Evolutionary conservation across 2,888 invertebrate species (phyloP), one percentile per base, ranked within the genome.

Genomic region (Operophtera brumata): DNA sequence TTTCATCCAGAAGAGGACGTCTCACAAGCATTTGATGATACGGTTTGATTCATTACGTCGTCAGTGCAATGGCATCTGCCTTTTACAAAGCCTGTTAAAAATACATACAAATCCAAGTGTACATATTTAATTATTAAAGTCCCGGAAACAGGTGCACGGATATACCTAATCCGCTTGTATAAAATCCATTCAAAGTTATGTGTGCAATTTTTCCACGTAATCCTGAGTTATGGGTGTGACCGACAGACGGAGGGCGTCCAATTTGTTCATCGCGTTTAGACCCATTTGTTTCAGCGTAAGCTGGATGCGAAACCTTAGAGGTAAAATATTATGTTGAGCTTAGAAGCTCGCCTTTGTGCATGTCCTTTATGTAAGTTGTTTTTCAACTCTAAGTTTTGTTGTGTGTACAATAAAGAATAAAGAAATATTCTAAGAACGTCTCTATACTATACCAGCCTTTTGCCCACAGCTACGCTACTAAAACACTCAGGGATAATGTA

Each of bases 201-300:
- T 44, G 30, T 37, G 48, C 41, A 46, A 51, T 61, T 51, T 51
- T 54, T 52, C 34, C 37, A 5, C 37, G 25, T 55, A 58, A 55
- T 61, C 56, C 51, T 51, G 46, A 56, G 41, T 54, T 56, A 61
- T 58, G 42, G 34, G 47, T 46, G 37, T 37, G 30, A 49, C 50
- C 34, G 50, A 30, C 58, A 47, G 45, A 47, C 35, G 25, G 20
- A 28, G 43, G 36, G 37, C 36, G 28, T 35, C 43, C 48, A 46
- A 51, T 60, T 54, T 54, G 48, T 46, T 40, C 50, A 20, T 34
- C 41, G 34, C 7, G 32, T 28, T 54, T 9, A 25, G 30, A 40
- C 44, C 20, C 45, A 32, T 54, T 32, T 13, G 42, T 49, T 54
- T 56, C 37, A 49, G 37, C 39, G 36, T 54, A 26, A 36, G 12